Conservation (phyloP, 2,113 vertebrate genomes). For the Eleginops maclovinus region DNA sequence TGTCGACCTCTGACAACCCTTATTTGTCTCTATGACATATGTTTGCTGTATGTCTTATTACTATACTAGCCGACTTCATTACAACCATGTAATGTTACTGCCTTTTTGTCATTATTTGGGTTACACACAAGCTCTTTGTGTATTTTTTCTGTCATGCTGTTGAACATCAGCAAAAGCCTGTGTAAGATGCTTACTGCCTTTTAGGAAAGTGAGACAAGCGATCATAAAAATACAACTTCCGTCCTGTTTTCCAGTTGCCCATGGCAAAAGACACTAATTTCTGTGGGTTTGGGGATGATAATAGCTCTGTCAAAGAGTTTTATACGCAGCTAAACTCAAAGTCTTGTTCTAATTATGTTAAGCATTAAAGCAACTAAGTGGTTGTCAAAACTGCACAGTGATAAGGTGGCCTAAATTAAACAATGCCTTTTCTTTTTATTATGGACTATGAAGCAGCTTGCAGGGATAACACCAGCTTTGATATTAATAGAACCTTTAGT, state of each 20-base stretch:
- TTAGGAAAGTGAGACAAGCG: constrained; percentile 38
- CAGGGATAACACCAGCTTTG: constrained; percentile 58
- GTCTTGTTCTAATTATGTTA: constrained; percentile 73
- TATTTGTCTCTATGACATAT: neutral
- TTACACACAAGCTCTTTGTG: neutral
- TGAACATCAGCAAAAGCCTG: constrained; percentile 34
- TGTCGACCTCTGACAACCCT: constrained; percentile 20
- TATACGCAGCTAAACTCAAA: constrained; percentile 65
- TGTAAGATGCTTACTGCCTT: constrained; percentile 50
- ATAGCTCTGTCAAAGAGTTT: constrained; percentile 76
- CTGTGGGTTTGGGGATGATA: constrained; percentile 56
- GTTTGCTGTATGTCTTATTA: neutral
- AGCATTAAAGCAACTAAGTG: constrained; percentile 69
- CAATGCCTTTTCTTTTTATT: constrained; percentile 67
- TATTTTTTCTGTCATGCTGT: neutral
- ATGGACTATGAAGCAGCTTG: constrained; percentile 66
- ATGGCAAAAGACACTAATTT: constrained; percentile 60
- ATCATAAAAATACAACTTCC: constrained; percentile 60
- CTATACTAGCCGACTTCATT: constrained; percentile 18
- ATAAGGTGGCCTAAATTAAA: constrained; percentile 69
- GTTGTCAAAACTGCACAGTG: constrained; percentile 66
- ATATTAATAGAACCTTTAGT: constrained; percentile 79
- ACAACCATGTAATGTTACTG: neutral
- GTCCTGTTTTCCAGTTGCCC: constrained; percentile 53
- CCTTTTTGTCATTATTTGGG: constrained; percentile 5